A percentile compares a stretch with the other conserved stretches of the same genome.
phyloP scores from a whole-genome alignment of 2,797 vertebrate genomes.

The Chaetophractus vellerosus region DNA sequence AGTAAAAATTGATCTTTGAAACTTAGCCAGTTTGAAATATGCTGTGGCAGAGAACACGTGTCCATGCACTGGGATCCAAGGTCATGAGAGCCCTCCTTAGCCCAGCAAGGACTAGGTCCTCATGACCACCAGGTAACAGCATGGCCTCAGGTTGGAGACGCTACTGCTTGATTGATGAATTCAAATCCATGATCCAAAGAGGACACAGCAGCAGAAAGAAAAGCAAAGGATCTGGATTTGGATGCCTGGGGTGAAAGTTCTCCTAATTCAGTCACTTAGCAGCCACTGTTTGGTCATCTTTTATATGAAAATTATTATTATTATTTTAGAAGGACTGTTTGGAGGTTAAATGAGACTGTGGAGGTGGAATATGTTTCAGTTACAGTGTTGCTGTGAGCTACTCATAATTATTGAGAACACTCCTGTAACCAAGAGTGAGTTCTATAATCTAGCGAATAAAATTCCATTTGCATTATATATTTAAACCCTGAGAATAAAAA shows the following conservation, averaged over 20 bases:
- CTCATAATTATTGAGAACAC: neutral
- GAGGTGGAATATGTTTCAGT: neutral
- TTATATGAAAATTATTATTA: neutral
- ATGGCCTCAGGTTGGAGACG: neutral
- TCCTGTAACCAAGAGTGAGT: neutral
- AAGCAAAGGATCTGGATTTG: neutral
- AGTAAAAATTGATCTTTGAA: slow-evolving; percentile 12
- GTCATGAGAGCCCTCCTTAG: neutral
- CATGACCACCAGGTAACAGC: neutral
- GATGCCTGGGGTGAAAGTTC: neutral
- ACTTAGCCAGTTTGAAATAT: neutral
- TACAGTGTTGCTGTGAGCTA: neutral
- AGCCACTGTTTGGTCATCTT: neutral
- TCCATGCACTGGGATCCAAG: neutral
- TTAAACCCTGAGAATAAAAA: neutral
- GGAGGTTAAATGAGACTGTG: neutral
- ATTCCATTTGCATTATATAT: neutral
- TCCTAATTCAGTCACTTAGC: neutral
- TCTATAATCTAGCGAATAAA: neutral
- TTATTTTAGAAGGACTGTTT: neutral
- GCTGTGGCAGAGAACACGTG: neutral
- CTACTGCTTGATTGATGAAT: neutral
- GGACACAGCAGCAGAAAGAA: neutral
- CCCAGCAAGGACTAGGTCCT: neutral
- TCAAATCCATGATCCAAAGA: neutral